Percentiles rank a stretch among this genome's conserved stretches.
These are phyloP conservation scores for Hafferia zeledoni DNA, from an alignment of 2,797 vertebrate genomes.

Conservation along the genomic window DNA sequence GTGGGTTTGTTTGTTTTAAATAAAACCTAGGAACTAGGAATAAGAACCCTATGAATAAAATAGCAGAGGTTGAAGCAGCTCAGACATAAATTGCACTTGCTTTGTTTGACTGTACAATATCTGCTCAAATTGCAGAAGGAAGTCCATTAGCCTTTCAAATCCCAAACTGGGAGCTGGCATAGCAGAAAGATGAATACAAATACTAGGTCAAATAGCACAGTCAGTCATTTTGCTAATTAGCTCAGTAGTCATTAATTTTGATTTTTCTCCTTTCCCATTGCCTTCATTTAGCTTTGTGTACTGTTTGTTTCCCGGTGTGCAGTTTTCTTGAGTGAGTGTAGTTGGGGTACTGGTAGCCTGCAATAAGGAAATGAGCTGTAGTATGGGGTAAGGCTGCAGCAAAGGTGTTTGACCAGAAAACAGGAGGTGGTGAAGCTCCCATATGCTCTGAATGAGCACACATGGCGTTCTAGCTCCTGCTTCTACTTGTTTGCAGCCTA, in stretches of 20 bases:
- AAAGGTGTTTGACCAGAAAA: neutral
- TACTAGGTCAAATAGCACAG: neutral
- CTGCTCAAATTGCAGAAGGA: neutral
- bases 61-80: neutral
- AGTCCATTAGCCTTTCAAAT: neutral
- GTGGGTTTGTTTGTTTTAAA: neutral
- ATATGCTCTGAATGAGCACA: neutral
- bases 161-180: neutral
- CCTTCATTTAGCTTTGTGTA: neutral
- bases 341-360: rapidly evolving
- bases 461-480: rapidly evolving
- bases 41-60: neutral
- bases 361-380: neutral
- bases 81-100: neutral
- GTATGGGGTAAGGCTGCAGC: neutral
- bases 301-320: neutral
- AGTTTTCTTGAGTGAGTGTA: neutral
- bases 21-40: neutral
- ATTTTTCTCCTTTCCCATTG: neutral
- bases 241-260: neutral
- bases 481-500: rapidly evolving
- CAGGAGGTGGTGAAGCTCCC: neutral
- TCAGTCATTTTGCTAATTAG: neutral
- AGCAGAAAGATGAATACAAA: neutral
- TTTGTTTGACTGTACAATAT: neutral